Percentiles rank a stretch among this genome's conserved stretches.
These are phyloP conservation scores for Falco columbarius DNA, from an alignment of 2,797 vertebrate species.

Conservation along the genomic window DNA sequence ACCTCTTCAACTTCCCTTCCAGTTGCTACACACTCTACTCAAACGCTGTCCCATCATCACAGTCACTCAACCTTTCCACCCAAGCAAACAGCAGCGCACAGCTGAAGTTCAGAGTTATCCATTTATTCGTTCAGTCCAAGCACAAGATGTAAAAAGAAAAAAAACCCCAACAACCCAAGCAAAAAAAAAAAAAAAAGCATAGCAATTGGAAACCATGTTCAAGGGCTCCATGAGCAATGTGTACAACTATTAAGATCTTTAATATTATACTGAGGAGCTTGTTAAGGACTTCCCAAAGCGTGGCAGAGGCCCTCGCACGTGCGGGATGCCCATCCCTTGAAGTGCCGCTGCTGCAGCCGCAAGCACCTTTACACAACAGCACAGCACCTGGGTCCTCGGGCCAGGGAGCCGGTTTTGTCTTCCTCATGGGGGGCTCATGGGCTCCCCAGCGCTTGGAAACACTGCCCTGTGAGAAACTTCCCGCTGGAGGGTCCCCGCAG, in stretches of 20 bases:
- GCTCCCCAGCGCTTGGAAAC: neutral
- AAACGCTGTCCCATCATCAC: neutral
- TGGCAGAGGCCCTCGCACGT: rapidly evolving
- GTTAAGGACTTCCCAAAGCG: neutral
- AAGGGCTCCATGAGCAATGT: neutral
- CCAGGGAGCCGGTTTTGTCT: neutral
- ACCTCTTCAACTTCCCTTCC: neutral
- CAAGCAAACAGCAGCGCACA: neutral
- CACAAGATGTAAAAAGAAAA: neutral
- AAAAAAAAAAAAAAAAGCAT: neutral
- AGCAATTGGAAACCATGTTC: neutral
- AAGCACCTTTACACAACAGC: neutral
- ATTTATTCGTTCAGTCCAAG: neutral
- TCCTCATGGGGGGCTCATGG: neutral
- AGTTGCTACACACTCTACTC: neutral
- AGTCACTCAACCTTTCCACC: neutral
- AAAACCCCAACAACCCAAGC: too few species aligned
- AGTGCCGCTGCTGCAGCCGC: neutral
- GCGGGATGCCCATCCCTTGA: neutral
- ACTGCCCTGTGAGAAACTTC: neutral
- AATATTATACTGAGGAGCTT: neutral
- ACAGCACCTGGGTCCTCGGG: neutral
- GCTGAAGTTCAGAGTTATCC: neutral
- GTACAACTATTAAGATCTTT: neutral
- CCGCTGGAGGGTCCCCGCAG: neutral